Base-by-base conservation (phyloP, 2,888 invertebrate species). In the Tridacna gigas region DNA sequence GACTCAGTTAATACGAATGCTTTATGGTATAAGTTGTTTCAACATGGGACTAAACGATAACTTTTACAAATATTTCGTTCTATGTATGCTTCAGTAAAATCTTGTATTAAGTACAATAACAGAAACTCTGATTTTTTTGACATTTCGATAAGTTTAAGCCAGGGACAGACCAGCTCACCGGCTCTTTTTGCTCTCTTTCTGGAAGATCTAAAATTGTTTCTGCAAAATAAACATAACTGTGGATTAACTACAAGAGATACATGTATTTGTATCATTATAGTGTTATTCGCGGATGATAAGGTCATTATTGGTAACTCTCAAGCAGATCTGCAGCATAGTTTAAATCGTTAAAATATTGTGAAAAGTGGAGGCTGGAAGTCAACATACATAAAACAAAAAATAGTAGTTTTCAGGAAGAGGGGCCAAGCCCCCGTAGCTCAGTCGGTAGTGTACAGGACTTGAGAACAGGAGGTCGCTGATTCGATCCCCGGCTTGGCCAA, bases 1-100 rank as follows among this genome's bases (percentile, higher is more conserved):
- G 76, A 76, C 47, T 76, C 76, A 22, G 61, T 76, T 15, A 22
- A 76, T 48, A 65, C 65, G 48, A 45, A 76, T 65, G 76, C 66
- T 11, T 9, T 76, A 48, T 76, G 76, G 76, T 76, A 20, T 45
- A 76, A 76, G 28, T 25, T 76, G 15, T 76, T 65, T 65, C 65
- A 76, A 25, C 25, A 65, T n/a, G 76, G 76, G 5, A 20, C 66
- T 11, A 20, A 76, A 4, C 48, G 76, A 9, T 65, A 76, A 66
- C n/a, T 66, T n/a, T 26, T 76, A 11, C 47, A 45, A 45, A 66
- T 76, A 7, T 45, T 76, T 48, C 11, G 51, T 28, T n/a, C 65
- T 7, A 76, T 76, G 76, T 76, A 76, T 66, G 48, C 25, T 11
- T 13, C 25, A 18, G 51, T 51, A 51, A 51, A 51, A 51, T 51